Base-by-base conservation (phyloP, 2,113 vertebrate species). In the Danionella cerebrum region DNA sequence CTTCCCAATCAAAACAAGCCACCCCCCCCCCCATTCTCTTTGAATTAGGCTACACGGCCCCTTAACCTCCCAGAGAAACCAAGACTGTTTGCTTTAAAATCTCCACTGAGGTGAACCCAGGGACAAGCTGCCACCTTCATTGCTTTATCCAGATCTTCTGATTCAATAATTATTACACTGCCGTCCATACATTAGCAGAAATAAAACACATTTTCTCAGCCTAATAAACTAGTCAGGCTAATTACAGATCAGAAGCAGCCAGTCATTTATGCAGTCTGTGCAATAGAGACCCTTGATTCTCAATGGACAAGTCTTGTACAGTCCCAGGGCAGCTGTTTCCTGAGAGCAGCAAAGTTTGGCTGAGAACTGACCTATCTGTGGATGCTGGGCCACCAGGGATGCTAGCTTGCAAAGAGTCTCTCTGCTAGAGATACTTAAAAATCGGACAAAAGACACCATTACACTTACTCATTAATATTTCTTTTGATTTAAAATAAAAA, bases 11-110 rank as follows among this genome's bases (percentile, higher is more conserved):
- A 70, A 72, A 75, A 69, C 54, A 68, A 58, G 44, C 48, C 39
- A 0, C 67, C 58, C 57, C 25, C 57, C 25, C 41, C 58, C 29
- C 9, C 16, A 13, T 27, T 63, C 59, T 72, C 42, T 57, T 45
- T 64, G 54, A 48, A 36, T 64, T 65, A 54, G 54, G 62, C 65
- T 66, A 65, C 39, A 58, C 29, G 45, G 55, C 33, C 57, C 13
- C 31, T 36, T 12, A 16, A 57, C 65, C 51, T 72, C 53, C 39
- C 50, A 65, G 44, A 53, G 55, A 50, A 48, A 59, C 65, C 24
- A 69, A 33, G 19, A 24, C 58, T 78, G 65, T 81, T 77, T 80
- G 66, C 62, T 70, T 72, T 74, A 36, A 57, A 72, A 57, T 68
- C 70, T 66, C 76, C 55, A 74, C 62, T 73, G 65, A 59, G 74